Base-by-base conservation (phyloP, 2,113 vertebrate genomes). In the Notothenia coriiceps region DNA sequence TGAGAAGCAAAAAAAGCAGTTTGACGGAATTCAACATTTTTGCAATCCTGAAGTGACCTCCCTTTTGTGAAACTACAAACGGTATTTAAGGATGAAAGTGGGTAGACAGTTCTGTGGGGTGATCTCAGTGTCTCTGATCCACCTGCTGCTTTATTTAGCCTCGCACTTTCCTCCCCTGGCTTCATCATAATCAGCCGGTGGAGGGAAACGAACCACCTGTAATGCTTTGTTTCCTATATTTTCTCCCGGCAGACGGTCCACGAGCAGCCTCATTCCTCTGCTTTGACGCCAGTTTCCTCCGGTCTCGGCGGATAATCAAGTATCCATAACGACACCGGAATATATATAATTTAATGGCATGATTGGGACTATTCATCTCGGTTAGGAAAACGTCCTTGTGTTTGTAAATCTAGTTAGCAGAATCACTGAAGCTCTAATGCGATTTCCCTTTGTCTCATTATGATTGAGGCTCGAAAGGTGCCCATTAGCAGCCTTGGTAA, bases 391-490 rank as follows among this genome's bases (percentile, higher is more conserved):
- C 84, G 40, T 83, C 89, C 79, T 87, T 88, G 89, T 85, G 86
- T 91, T 80, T 88, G 86, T 91, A 83, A 90, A 89, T 93, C 86
- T 57, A 65, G 86, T 93, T 92, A 91, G 72, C 71, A 18, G 79
- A 90, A 91, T 84, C 89, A 84, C 77, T 44, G 84, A 86, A 49
- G 79, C 77, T 68, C 33, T 90, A 91, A 92, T 84, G 87, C 1
- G 46, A 94, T 94, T 94, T 92, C 76, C 90, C 77, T 89, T 88
- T 70, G 91, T 92, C 84, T 94, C 88, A 93, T 94, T 89, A 92
- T 91, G 93, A 93, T 89, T 82, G 89, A 94, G 87, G 25, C 82
- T 76, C 92, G 92, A 93, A 89, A 87, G 92, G 86, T 89, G 83
- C 83, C 86, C 91, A 92, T 93, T 94, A 93, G 90, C 22, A 40